phyloP scores from a whole-genome alignment of 2,113 vertebrate species.

The Panthera uncia region DNA sequence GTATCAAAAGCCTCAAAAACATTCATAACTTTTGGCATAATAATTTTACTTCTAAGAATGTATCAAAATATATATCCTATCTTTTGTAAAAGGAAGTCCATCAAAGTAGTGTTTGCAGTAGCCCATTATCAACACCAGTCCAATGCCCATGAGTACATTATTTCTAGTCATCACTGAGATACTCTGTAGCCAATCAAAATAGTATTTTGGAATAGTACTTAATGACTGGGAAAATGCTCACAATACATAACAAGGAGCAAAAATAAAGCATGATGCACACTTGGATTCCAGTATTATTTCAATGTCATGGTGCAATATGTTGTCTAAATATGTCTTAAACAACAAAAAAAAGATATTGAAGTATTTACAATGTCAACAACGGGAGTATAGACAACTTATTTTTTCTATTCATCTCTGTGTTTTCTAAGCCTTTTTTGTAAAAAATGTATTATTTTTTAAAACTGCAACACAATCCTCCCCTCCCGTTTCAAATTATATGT shows the following conservation, averaged over 20 bases:
- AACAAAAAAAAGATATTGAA: background rate
- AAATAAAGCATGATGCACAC: background rate
- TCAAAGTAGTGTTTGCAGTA: background rate
- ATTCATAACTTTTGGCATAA: background rate
- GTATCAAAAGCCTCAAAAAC: background rate
- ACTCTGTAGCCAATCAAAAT: background rate
- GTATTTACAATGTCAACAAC: background rate
- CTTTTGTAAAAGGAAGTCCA: background rate
- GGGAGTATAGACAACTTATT: background rate
- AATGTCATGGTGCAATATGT: constrained; percentile 1
- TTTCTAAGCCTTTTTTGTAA: background rate
- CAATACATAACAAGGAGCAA: background rate
- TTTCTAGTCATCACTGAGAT: background rate
- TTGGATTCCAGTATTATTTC: background rate
- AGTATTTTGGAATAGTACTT: constrained; percentile 22
- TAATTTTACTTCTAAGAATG: background rate
- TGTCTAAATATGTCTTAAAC: background rate
- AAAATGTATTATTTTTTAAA: background rate
- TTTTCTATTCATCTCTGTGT: background rate
- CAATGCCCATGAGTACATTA: background rate
- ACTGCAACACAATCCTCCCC: background rate
- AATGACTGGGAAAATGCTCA: background rate
- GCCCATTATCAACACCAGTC: background rate
- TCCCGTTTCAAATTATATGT: background rate
- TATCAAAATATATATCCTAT: background rate